Percentiles rank a stretch among this genome's conserved stretches.
These are phyloP conservation scores for Tyrophagus putrescentiae DNA, from an alignment of 1,140 invertebrate species.

Conservation along the genomic window DNA sequence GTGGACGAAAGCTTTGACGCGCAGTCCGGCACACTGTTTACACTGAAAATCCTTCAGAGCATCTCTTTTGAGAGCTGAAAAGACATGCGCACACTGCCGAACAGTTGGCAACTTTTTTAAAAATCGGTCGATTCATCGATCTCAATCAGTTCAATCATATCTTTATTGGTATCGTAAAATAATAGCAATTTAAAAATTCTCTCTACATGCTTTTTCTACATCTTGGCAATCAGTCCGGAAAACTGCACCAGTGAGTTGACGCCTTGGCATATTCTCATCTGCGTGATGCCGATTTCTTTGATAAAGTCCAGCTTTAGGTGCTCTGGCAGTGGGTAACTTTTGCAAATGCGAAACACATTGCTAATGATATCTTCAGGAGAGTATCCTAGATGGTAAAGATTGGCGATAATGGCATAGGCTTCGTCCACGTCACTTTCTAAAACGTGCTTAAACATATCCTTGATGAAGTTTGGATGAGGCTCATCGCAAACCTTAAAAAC, in stretches of 20 bases:
- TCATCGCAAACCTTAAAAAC: slow-evolving; percentile 99
- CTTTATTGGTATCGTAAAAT: no score
- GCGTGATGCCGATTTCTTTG: slow-evolving; percentile 80
- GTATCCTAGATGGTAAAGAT: slow-evolving; percentile 83
- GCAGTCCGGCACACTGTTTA: no score
- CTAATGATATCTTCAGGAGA: slow-evolving; percentile 88
- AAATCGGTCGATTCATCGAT: no score
- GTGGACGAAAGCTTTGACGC: no score
- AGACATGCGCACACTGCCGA: no score
- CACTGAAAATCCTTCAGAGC: no score
- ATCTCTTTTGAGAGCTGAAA: no score
- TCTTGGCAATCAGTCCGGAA: slow-evolving; percentile 63
- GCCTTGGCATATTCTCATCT: slow-evolving; percentile 78
- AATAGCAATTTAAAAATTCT: no score
- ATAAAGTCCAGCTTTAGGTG: slow-evolving; percentile 70
- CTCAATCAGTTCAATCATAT: no score
- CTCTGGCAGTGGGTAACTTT: slow-evolving; percentile 65
- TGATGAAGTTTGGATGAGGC: slow-evolving; percentile 84
- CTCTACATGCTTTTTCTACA: slow-evolving; percentile 45
- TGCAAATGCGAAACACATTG: slow-evolving; percentile 84
- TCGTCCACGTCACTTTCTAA: slow-evolving; percentile 60
- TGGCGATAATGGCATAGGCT: slow-evolving; percentile 69
- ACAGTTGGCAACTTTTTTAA: no score
- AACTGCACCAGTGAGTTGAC: slow-evolving; percentile 72
- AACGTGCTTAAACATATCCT: slow-evolving; percentile 79